phyloP scores from a whole-genome alignment of 2,888 invertebrate species.

The Dugesia japonica region DNA sequence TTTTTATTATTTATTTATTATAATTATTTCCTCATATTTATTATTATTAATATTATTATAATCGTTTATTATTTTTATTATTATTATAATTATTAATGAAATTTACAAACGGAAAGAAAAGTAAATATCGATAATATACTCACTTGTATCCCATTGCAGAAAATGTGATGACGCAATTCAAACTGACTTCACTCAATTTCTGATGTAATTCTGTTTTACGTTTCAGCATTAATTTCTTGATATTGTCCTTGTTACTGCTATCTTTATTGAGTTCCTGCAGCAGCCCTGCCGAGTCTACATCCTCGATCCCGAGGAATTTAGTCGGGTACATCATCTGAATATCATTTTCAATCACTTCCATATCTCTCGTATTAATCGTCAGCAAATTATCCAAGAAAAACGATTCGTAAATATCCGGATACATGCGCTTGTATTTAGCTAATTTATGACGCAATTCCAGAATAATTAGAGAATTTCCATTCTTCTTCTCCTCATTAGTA shows the following conservation, averaged over 20 bases:
- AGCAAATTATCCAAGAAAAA: neutral
- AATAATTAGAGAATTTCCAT: neutral
- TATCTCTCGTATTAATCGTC: neutral
- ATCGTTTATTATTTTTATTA: too few species aligned
- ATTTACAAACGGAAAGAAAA: too few species aligned
- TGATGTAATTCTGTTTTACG: neutral
- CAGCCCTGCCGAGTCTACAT: neutral
- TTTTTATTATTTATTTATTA: too few species aligned
- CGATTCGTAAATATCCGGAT: neutral
- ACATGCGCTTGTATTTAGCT: neutral
- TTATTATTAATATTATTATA: too few species aligned
- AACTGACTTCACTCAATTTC: constrained; percentile 10
- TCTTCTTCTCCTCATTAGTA: neutral
- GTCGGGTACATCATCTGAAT: neutral
- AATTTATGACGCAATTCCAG: neutral
- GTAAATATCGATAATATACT: too few species aligned
- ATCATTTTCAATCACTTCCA: neutral
- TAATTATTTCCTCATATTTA: too few species aligned
- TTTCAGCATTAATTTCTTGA: neutral
- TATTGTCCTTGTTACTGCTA: too few species aligned
- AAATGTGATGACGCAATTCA: neutral
- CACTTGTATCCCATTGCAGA: neutral
- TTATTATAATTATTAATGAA: too few species aligned
- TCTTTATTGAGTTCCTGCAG: too few species aligned
- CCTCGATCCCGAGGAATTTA: neutral